A percentile compares a stretch with the other conserved stretches of the same genome.
phyloP scores from a whole-genome alignment of 2,888 invertebrate genomes.

The Prenolepis imparis region DNA sequence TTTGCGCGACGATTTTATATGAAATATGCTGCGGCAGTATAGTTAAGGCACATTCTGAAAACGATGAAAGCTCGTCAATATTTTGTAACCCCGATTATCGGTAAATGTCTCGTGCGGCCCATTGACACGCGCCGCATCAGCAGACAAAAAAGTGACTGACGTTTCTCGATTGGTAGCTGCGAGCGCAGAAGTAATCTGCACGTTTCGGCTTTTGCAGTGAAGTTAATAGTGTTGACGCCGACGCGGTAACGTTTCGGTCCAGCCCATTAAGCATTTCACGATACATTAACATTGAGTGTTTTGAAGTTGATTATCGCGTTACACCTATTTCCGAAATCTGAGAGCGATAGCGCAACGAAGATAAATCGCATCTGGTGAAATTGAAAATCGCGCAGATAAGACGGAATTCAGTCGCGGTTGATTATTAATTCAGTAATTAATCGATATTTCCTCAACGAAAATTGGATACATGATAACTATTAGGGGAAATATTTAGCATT shows the following conservation, averaged over 20 bases:
- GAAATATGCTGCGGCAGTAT: slow-evolving; percentile 27
- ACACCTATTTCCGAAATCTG: slow-evolving; percentile 28
- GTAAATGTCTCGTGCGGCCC: slow-evolving; percentile 54
- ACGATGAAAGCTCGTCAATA: slow-evolving; percentile 55
- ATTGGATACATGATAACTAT: background rate
- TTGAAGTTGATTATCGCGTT: slow-evolving; percentile 42
- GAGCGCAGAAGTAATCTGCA: slow-evolving; percentile 53
- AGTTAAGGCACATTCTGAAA: slow-evolving; percentile 54
- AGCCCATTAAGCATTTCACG: slow-evolving; percentile 49
- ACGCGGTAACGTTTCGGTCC: slow-evolving; percentile 44
- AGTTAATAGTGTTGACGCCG: slow-evolving; percentile 52
- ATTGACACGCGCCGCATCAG: slow-evolving; percentile 54
- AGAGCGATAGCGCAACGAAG: slow-evolving; percentile 11
- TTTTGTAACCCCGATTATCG: slow-evolving; percentile 58
- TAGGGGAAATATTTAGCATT: background rate
- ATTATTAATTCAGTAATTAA: background rate
- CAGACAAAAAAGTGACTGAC: slow-evolving; percentile 58
- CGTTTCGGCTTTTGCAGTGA: slow-evolving; percentile 33
- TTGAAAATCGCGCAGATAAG: background rate
- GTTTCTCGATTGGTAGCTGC: slow-evolving; percentile 54
- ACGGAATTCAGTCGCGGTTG: background rate
- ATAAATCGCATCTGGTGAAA: background rate
- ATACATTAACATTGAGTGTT: slow-evolving; percentile 44
- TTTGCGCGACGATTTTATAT: slow-evolving; percentile 40
- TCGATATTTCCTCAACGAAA: background rate